A percentile compares a stretch with the other conserved stretches of the same genome.
Evolutionary conservation across 2,888 invertebrate species (phyloP).

Genomic region (Himalopsyche anomala): DNA sequence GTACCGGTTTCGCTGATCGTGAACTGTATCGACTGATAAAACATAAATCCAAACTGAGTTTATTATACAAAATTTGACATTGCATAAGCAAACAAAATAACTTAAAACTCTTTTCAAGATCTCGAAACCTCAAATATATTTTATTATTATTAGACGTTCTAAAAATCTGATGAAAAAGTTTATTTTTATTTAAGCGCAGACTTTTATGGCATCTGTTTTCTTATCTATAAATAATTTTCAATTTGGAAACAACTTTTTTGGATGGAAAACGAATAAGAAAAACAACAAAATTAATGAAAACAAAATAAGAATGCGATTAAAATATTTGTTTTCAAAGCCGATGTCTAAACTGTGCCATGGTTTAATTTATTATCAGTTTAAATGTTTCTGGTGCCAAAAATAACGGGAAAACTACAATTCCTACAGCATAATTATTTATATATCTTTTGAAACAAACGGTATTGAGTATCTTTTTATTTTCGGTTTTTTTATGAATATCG

Average conservation of each 20-base stretch:
- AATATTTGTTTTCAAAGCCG: slow-evolving; percentile 2
- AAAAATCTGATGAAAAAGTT: no score
- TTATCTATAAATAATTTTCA: not conserved
- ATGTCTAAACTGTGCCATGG: not conserved
- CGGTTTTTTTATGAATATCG: no score
- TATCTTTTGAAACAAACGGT: not conserved
- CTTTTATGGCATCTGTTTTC: not conserved
- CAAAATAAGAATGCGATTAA: slow-evolving; percentile 5
- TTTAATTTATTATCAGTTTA: not conserved
- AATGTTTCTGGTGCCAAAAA: not conserved
- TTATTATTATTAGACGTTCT: no score
- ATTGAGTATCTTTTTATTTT: no score
- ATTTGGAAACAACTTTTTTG: not conserved
- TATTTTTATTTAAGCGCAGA: no score
- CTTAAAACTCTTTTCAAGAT: no score
- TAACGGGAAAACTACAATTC: not conserved
- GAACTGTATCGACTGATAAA: no score
- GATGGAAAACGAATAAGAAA: not conserved
- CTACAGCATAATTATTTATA: not conserved
- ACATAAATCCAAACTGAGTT: no score
- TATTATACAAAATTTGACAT: no score
- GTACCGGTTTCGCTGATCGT: no score
- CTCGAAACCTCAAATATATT: no score
- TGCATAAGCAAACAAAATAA: no score
- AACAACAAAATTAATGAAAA: slow-evolving; percentile 1